Evolutionary conservation across 2,888 invertebrate species (phyloP).

Genomic region (Philaethria dido): DNA sequence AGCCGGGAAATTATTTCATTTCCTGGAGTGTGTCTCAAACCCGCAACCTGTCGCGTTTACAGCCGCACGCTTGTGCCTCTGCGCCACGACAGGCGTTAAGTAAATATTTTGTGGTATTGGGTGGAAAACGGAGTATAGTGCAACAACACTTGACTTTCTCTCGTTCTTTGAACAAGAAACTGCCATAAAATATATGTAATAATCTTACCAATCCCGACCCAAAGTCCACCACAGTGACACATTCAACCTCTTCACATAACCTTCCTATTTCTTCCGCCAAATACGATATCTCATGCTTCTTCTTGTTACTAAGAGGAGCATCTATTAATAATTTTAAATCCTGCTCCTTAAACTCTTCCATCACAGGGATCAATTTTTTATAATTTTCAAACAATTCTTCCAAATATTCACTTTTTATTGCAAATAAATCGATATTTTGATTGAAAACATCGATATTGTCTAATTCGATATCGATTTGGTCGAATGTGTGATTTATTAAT

Average conservation of each 20-base stretch:
- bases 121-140: too few species aligned
- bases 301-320: constrained; percentile 83
- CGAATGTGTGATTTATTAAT: constrained; percentile 80
- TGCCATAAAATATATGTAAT: background rate
- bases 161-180: too few species aligned
- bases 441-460: constrained; percentile 52
- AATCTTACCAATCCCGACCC: constrained; percentile 88
- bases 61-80: too few species aligned
- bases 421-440: constrained; percentile 48
- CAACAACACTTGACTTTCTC: too few species aligned
- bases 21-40: too few species aligned
- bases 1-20: too few species aligned
- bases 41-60: too few species aligned
- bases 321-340: constrained; percentile 52
- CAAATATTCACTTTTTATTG: constrained; percentile 52
- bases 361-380: constrained; percentile 51
- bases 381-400: constrained; percentile 54
- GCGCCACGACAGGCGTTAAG: too few species aligned
- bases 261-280: constrained; percentile 83
- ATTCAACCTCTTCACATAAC: constrained; percentile 71
- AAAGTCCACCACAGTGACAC: constrained; percentile 86
- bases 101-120: too few species aligned
- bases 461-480: constrained; percentile 76
- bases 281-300: constrained; percentile 87
- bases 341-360: constrained; percentile 48